Base-by-base conservation (phyloP, 2,113 vertebrate species). In the Cyanoliseus patagonus region DNA sequence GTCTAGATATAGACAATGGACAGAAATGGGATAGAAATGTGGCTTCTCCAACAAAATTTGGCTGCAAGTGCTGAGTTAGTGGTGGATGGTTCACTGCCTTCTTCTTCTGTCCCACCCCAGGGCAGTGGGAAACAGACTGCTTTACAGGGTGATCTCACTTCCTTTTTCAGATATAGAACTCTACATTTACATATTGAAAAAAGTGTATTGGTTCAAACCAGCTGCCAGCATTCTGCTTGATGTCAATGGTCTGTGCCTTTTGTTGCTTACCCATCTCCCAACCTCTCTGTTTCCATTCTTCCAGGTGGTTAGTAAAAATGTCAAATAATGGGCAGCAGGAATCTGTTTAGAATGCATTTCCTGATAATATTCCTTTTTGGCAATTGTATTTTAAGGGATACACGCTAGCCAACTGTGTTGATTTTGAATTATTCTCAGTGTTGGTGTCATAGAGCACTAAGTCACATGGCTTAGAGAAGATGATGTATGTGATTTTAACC, bases 51-150 rank as follows among this genome's bases (percentile, higher is more conserved):
- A 9, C 0, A 3, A 7, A 62, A 68, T 89, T 57, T 13, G 19
- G 37, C 49, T 25, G 39, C 3, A 3, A 30, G 14, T 1, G 1
- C 42, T 1, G 17, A 31, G 30, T 16, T 31, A 16, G 47, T 5
- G 31, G 4, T 19, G 14, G 13, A 19, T 47, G 46, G 5, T 2
- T 66, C 24, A 18, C n/a, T 8, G 2, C 9, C 12, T 16, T 66
- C 66, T 42, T 30, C 64, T 52, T 63, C 53, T 66, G 11, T 42
- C 12, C 6, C 16, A 14, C 66, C 41, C 23, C 27, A 67, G 5
- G 33, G 28, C 31, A 42, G 59, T 17, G 17, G 70, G 83, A 66
- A 79, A 37, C n/a, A 23, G 4, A 5, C 20, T 64, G 24, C 5
- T 85, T 47, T n/a, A 49, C 9, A 23, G 41, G 8, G 47, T n/a